phyloP scores from a whole-genome alignment of 2,797 vertebrate species.

The Scolopax bukidnonensis region DNA sequence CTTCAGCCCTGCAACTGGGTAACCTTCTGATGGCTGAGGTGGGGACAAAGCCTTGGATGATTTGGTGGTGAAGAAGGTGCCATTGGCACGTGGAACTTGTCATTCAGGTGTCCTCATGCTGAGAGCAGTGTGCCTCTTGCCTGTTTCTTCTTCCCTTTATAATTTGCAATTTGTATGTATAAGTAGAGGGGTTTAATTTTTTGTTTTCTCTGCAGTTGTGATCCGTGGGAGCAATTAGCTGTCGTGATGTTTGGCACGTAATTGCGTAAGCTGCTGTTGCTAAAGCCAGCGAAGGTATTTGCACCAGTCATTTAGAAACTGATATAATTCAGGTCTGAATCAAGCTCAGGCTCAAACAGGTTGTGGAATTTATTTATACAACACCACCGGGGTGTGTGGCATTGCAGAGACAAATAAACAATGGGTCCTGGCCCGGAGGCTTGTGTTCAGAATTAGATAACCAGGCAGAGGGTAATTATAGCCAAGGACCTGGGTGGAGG shows the following conservation, averaged over 20 bases:
- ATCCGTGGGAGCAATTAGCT: background rate
- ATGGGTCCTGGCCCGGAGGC: constrained; percentile 28
- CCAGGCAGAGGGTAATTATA: background rate
- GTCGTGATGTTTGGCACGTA: background rate
- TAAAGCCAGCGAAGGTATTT: background rate
- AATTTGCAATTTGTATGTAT: background rate
- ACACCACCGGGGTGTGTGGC: constrained; percentile 19
- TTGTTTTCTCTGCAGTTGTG: background rate
- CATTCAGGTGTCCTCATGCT: background rate
- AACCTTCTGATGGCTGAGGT: background rate
- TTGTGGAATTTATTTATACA: constrained; percentile 64
- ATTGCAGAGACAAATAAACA: constrained; percentile 8
- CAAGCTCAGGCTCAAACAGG: constrained; percentile 53
- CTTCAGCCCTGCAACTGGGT: background rate
- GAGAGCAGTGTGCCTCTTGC: background rate
- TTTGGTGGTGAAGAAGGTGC: background rate
- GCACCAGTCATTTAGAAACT: constrained; percentile 1
- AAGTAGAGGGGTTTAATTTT: background rate
- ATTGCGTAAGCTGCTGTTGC: background rate
- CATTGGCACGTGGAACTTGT: background rate
- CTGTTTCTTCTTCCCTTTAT: background rate
- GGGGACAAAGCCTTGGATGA: background rate
- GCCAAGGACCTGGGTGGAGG: constrained; percentile 42
- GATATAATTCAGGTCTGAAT: background rate
- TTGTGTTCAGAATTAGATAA: constrained; percentile 26